phyloP scores from a whole-genome alignment of 2,888 invertebrate genomes.

The Drosophila percnosoma region DNA sequence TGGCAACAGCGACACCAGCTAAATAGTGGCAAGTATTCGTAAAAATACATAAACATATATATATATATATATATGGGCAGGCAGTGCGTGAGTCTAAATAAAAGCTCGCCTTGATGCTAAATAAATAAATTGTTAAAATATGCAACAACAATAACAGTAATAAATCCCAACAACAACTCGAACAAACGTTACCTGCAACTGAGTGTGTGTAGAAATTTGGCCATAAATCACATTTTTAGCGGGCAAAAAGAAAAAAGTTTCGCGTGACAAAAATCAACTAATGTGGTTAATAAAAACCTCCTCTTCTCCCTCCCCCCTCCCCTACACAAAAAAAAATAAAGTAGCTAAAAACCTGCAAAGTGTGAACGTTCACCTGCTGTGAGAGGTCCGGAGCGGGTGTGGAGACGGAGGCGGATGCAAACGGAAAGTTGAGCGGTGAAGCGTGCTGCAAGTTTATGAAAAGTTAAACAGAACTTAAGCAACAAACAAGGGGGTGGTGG shows the following conservation, averaged over 20 bases:
- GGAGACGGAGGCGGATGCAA: not conserved
- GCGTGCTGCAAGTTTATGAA: conserved; percentile 75
- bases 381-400: not conserved
- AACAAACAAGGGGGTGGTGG: conserved; percentile 49
- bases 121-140: conserved; percentile 76
- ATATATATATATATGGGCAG: conserved; percentile 4
- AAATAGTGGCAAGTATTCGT: conserved; percentile 37
- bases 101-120: conserved; percentile 52
- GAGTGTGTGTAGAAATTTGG: conserved; percentile 70
- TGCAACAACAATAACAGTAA: conserved; percentile 41
- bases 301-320: not conserved
- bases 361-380: conserved; percentile 20
- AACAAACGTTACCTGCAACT: conserved; percentile 30
- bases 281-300: conserved; percentile 73
- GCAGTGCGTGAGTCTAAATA: conserved; percentile 7
- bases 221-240: conserved; percentile 72
- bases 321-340: conserved; percentile 15
- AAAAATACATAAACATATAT: conserved; percentile 27
- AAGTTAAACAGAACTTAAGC: conserved; percentile 79
- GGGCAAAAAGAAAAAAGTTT: conserved; percentile 52
- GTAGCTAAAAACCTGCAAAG: conserved; percentile 48
- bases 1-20: conserved; percentile 43
- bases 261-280: conserved; percentile 82
- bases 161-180: conserved; percentile 1
- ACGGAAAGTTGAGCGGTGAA: conserved; percentile 23